Conservation (phyloP, 2,797 vertebrate species). For the Oreochromis mossambicus region DNA sequence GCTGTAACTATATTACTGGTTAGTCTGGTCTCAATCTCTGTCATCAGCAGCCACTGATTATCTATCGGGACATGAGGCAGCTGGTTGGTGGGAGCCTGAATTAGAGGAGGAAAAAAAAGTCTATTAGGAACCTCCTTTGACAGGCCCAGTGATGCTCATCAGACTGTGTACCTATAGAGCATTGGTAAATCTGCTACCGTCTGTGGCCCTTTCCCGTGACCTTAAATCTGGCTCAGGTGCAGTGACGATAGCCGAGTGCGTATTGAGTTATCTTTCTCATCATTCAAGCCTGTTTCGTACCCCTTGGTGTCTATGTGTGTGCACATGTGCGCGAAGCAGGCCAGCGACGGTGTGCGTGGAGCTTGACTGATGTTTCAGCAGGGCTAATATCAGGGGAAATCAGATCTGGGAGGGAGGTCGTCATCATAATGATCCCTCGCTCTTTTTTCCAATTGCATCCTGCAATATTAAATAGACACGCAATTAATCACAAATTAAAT, state of each 20-base stretch:
- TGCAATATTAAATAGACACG: conserved; percentile 3
- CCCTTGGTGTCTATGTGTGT: neutral
- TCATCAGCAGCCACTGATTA: conserved; percentile 25
- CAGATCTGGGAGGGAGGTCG: conserved; percentile 39
- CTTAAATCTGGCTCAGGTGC: conserved; percentile 34
- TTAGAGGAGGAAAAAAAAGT: conserved; percentile 1
- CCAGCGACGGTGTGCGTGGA: neutral
- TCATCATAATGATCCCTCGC: conserved; percentile 10
- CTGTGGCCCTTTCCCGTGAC: conserved; percentile 15
- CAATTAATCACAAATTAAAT: conserved; percentile 49
- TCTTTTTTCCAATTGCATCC: neutral
- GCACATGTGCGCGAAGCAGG: neutral
- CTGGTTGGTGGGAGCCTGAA: conserved; percentile 37
- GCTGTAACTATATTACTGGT: conserved; percentile 13
- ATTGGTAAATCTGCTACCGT: neutral
- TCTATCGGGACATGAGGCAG: conserved; percentile 47
- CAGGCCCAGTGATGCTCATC: conserved; percentile 17
- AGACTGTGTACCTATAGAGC: neutral
- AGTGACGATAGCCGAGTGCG: neutral
- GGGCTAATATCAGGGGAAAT: conserved; percentile 63
- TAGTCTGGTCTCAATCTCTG: neutral
- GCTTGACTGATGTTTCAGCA: conserved; percentile 48
- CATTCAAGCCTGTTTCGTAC: neutral
- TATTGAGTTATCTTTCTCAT: neutral
- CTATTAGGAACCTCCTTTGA: conserved; percentile 15